Conservation (phyloP, 2,888 invertebrate genomes). For the Limulus polyphemus region DNA sequence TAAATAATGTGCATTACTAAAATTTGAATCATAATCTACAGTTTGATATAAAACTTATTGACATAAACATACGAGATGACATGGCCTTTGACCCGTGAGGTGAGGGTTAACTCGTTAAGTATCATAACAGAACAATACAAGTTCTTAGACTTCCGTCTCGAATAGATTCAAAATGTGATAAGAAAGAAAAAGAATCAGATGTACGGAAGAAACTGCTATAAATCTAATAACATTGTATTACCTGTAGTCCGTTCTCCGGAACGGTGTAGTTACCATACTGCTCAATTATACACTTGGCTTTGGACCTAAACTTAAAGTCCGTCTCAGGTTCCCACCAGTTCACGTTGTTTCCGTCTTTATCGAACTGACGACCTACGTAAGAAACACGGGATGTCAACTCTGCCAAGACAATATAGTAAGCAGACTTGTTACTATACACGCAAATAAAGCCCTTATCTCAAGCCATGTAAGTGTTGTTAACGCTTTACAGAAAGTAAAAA, state of each 20-base stretch:
- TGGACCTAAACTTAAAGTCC: slow-evolving; percentile 64
- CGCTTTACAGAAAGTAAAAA: too few relatives aligned
- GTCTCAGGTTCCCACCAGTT: slow-evolving; percentile 87
- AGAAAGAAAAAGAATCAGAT: too few relatives aligned
- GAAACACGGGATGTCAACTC: not conserved
- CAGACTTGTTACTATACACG: too few relatives aligned
- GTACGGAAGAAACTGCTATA: not conserved
- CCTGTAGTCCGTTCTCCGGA: slow-evolving; percentile 57
- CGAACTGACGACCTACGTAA: slow-evolving; percentile 62
- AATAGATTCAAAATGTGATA: not conserved
- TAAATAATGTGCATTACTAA: too few relatives aligned
- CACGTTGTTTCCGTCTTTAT: slow-evolving; percentile 74
- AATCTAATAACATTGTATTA: slow-evolving; percentile 38
- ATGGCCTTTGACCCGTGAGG: too few relatives aligned
- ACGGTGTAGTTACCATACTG: slow-evolving; percentile 87
- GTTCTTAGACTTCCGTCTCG: slow-evolving; percentile 2
- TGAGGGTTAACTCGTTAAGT: too few relatives aligned
- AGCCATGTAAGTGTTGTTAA: too few relatives aligned
- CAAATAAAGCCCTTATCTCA: too few relatives aligned
- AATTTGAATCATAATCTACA: too few relatives aligned
- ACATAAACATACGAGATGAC: too few relatives aligned
- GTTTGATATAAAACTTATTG: too few relatives aligned
- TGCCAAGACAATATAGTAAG: too few relatives aligned
- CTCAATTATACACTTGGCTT: slow-evolving; percentile 78
- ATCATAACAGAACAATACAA: not conserved